Percentiles rank a stretch among this genome's conserved stretches.
Conservation (phyloP, 2,113 vertebrate genomes). For the Lagopus leucura region DNA sequence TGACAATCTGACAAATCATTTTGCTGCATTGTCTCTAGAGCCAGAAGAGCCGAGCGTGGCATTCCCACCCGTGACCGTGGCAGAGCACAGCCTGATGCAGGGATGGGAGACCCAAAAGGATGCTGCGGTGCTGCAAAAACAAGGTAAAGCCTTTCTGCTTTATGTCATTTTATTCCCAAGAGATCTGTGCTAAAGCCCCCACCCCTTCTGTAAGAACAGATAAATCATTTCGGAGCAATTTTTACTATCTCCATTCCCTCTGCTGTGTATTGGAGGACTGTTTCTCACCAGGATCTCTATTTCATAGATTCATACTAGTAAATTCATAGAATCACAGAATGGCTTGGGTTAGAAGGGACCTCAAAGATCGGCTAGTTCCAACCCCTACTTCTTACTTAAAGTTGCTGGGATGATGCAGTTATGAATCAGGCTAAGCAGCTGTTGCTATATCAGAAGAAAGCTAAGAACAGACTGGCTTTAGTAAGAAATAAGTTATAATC, state of each 20-base stretch:
- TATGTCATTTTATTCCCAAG: not conserved
- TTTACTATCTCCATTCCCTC: not conserved
- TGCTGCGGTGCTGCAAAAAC: not conserved
- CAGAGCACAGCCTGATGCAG: not conserved
- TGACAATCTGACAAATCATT: slow-evolving; percentile 71
- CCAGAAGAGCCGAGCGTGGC: not conserved
- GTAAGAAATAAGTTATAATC: not conserved
- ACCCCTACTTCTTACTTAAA: not conserved
- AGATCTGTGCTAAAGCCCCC: not conserved
- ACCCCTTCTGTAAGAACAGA: not conserved
- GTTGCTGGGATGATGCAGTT: accelerated
- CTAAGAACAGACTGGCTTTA: not conserved
- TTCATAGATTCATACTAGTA: not conserved
- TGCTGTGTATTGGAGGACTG: accelerated
- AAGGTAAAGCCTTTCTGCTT: slow-evolving; percentile 20
- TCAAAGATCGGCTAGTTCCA: no score
- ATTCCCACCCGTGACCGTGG: not conserved
- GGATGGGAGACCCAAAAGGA: not conserved
- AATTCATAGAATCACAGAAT: no score
- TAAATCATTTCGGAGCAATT: not conserved
- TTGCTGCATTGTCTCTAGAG: slow-evolving; percentile 10
- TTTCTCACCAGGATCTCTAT: not conserved
- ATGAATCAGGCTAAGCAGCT: not conserved
- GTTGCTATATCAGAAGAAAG: not conserved
- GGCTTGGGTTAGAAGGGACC: no score